phyloP scores from a whole-genome alignment of 1,140 invertebrate species.

The Drosophila pectinifera region DNA sequence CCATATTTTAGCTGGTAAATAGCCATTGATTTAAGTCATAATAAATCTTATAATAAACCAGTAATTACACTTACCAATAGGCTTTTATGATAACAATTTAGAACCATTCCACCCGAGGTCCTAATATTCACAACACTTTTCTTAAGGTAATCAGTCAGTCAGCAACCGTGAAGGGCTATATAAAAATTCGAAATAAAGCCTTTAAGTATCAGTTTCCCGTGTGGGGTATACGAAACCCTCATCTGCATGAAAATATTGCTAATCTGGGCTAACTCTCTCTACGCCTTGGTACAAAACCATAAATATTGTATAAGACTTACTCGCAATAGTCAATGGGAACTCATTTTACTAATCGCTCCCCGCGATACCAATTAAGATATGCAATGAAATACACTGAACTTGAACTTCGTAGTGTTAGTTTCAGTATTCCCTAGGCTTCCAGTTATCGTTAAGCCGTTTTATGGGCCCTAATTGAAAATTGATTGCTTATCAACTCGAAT shows the following conservation, averaged over 20 bases:
- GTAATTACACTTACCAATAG: background rate
- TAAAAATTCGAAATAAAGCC: conserved; percentile 18
- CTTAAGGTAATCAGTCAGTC: conserved; percentile 15
- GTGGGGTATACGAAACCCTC: conserved; percentile 8
- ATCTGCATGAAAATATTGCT: conserved; percentile 1
- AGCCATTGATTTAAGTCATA: background rate
- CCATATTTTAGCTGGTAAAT: too few relatives aligned
- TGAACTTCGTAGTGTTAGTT: conserved; percentile 28
- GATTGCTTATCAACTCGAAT: conserved; percentile 27
- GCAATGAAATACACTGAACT: conserved; percentile 23
- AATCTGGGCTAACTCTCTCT: background rate
- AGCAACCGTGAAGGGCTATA: conserved; percentile 6
- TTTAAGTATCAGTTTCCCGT: conserved; percentile 9
- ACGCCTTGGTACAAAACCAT: conserved; percentile 39
- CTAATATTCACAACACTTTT: conserved; percentile 24
- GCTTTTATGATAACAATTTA: conserved; percentile 7
- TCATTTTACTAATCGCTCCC: conserved; percentile 43
- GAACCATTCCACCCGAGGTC: conserved; percentile 18
- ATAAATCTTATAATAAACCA: background rate
- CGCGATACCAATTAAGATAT: conserved; percentile 26
- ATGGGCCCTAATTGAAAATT: conserved; percentile 34
- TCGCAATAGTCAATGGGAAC: conserved; percentile 26
- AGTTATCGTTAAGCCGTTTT: conserved; percentile 35
- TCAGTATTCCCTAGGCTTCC: conserved; percentile 13
- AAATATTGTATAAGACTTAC: conserved; percentile 27